phyloP scores from a whole-genome alignment of 2,888 invertebrate species.

The Drosophila koepferae region DNA sequence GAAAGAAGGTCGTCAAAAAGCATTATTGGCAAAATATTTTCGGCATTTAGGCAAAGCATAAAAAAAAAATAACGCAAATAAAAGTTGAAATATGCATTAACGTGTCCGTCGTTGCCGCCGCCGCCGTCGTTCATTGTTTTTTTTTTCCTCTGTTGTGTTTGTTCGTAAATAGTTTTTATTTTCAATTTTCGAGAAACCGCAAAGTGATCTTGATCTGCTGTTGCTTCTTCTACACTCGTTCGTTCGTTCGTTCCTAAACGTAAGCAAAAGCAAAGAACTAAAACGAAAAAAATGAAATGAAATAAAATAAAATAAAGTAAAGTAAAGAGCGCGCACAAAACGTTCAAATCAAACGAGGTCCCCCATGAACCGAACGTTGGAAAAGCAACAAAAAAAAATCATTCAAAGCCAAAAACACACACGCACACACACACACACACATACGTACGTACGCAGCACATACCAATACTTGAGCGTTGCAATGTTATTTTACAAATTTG shows the following conservation, averaged over 20 bases:
- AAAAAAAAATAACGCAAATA: conserved; percentile 29
- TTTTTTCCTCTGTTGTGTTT: conserved; percentile 52
- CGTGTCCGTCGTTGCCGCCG: conserved; percentile 36
- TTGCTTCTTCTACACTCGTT: conserved; percentile 32
- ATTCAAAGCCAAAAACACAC: conserved; percentile 43
- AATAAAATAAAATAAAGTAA: conserved; percentile 12
- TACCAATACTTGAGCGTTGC: conserved; percentile 2
- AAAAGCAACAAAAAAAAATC: conserved; percentile 35
- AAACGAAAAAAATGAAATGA: conserved; percentile 7
- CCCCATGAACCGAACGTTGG: conserved; percentile 30
- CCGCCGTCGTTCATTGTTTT: conserved; percentile 50
- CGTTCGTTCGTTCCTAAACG: conserved; percentile 57
- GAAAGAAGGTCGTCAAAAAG: conserved; percentile 57
- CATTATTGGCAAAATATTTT: conserved; percentile 59
- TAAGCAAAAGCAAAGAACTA: conserved; percentile 50
- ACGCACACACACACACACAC: background rate
- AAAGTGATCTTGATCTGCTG: conserved; percentile 60
- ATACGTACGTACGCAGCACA: background rate
- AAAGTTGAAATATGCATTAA: conserved; percentile 60
- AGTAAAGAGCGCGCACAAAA: conserved; percentile 47
- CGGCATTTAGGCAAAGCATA: conserved; percentile 50
- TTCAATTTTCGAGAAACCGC: conserved; percentile 41
- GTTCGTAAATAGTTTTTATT: conserved; percentile 53
- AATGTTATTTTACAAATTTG: conserved; percentile 37
- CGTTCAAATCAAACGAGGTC: conserved; percentile 30